Conservation (phyloP, 2,888 invertebrate genomes). For the Apoda limacodes region DNA sequence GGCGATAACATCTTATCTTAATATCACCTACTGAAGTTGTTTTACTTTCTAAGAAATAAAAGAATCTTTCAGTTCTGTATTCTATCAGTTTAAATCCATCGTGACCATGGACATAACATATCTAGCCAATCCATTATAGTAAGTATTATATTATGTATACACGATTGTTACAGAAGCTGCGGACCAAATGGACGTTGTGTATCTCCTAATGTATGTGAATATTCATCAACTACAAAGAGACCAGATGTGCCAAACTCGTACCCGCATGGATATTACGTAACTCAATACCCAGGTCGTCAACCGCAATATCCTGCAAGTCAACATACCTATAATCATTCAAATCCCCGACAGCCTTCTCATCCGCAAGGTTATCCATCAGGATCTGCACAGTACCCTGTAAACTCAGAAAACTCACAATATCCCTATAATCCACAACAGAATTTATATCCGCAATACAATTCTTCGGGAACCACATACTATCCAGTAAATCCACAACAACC, state of each 20-base stretch:
- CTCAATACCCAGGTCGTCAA: slow-evolving; percentile 9
- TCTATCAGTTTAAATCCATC: too few relatives aligned
- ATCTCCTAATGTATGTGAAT: slow-evolving; percentile 42
- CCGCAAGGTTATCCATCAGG: slow-evolving; percentile 10
- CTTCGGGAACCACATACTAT: slow-evolving; percentile 11
- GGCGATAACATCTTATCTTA: too few relatives aligned
- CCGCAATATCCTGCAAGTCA: slow-evolving; percentile 6
- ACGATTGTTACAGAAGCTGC: slow-evolving; percentile 52
- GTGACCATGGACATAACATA: too few relatives aligned
- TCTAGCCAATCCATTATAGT: background rate
- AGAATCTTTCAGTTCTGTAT: too few relatives aligned
- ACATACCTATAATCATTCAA: slow-evolving; percentile 15
- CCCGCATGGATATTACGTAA: too few relatives aligned
- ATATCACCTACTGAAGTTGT: background rate
- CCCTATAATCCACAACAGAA: slow-evolving; percentile 13
- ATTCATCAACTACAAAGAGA: slow-evolving; percentile 35
- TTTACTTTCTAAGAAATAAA: too few relatives aligned
- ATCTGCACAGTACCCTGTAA: slow-evolving; percentile 13
- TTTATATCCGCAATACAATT: slow-evolving; percentile 8
- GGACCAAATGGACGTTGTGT: slow-evolving; percentile 40
- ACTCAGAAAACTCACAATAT: slow-evolving; percentile 14
- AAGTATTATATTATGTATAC: slow-evolving; percentile 1
- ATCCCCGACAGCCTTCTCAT: slow-evolving; percentile 13
- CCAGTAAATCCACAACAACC: slow-evolving; percentile 5
- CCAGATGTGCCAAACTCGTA: too few relatives aligned